Percentiles rank a stretch among this genome's conserved stretches.
phyloP scores from a whole-genome alignment of 2,888 invertebrate genomes.

The Synergus laeviventris region DNA sequence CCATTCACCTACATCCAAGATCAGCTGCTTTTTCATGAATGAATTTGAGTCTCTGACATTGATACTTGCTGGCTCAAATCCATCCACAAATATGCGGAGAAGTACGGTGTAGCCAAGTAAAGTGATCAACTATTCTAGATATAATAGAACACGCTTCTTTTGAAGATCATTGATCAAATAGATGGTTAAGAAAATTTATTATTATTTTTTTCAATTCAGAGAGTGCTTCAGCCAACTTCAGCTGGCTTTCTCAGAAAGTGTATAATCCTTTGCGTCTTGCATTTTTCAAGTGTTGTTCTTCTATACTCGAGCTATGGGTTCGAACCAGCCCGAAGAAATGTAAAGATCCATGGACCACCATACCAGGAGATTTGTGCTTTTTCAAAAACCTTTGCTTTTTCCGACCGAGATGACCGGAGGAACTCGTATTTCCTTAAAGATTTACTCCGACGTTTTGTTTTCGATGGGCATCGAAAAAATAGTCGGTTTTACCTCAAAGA shows the following conservation, averaged over 20 bases:
- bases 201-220: not conserved
- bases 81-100: conserved; percentile 8
- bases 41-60: not conserved
- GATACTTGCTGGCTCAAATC: not conserved
- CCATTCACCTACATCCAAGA: conserved; percentile 35
- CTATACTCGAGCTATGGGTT: not conserved
- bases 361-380: conserved; percentile 23
- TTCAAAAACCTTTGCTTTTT: conserved; percentile 15
- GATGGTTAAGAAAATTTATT: conserved; percentile 18
- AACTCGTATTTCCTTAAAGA: conserved; percentile 32
- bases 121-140: conserved; percentile 25
- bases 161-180: conserved; percentile 29
- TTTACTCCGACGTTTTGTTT: conserved; percentile 25
- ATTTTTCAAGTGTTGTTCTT: conserved; percentile 40
- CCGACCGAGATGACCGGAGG: conserved; percentile 1
- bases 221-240: conserved; percentile 20
- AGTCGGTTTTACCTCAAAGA: not conserved
- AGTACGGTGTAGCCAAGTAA: conserved; percentile 12
- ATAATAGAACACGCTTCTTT: conserved; percentile 28
- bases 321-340: not conserved
- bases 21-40: conserved; percentile 39
- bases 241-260: conserved; percentile 29
- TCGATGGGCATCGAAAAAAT: conserved; percentile 8
- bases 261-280: conserved; percentile 34
- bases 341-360: conserved; percentile 15